Evolutionary conservation across 2,888 invertebrate genomes (phyloP), one percentile per base, ranked within the genome.

Genomic region (Amorpha juglandis): DNA sequence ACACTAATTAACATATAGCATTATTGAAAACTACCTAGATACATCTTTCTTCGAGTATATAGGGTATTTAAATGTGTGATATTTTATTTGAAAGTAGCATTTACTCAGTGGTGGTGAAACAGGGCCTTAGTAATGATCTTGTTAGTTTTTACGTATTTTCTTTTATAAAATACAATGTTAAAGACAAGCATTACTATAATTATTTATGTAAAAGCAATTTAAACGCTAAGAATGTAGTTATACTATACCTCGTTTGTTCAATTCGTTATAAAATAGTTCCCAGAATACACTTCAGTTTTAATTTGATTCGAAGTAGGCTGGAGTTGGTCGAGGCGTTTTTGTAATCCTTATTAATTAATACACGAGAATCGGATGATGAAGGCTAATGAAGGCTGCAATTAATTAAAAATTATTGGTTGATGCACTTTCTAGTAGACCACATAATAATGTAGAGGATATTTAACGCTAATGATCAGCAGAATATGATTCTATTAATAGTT

Each of bases 341-440:
- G 33, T 53, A 53, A 53, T 53, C 53, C 33, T 14, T n/a, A 53
- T 53, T 53, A 53, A 53, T 53, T 33, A 53, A 33, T 53, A 53
- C n/a, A 53, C 6, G 6, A n/a, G 33, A 53, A 53, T 53, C n/a
- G 7, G 12, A 53, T 8, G 14, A 53, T 33, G 8, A 33, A 53
- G 53, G 27, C 14, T 8, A 7, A 53, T 33, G 8, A 33, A 53
- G 53, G 27, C 14, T n/a, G 33, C 33, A 53, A 33, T 53, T n/a
- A 53, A 53, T 53, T 33, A 33, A n/a, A 53, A 53, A n/a, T 33
- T 53, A 53, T 53, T 53, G n/a, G 53, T 14, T 4, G 27, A 53
- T 27, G 33, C 33, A n/a, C 8, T 53, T 33, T n/a, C 33, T n/a
- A n/a, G 33, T n/a, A 33, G 53, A n/a, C 12, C 7, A 6, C 9